Base-by-base conservation (phyloP, 2,888 invertebrate species). In the Phasia obesa region DNA sequence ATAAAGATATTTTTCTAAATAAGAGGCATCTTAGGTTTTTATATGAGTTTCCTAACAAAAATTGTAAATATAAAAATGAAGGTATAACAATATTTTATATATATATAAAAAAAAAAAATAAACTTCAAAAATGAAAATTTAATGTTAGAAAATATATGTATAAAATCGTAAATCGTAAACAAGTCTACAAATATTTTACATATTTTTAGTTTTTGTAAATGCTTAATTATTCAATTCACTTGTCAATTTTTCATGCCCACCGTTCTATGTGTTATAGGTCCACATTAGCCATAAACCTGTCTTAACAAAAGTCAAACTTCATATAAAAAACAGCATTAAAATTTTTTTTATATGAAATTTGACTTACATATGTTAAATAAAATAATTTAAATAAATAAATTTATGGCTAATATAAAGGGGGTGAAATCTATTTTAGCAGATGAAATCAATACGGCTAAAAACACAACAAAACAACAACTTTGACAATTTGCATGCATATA, bases 1-100 rank as follows among this genome's bases (percentile, higher is more conserved):
- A 44, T 65, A 65, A 57, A 44, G 31, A 69, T 74, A 17, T 83
- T 85, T 78, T 74, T 60, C 25, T 75, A 73, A 79, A 71, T 49
- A 67, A 74, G 79, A 83, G 83, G 83, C 83, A 83, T 83, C 83
- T 65, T 67, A 79, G 83, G 83, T 83, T 83, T 79, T 60, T 51
- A 57, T 62, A 4, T 21, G 11, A 47, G 31, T 27, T 27, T 27
- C 53, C 27, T 62, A 47, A 47, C 27, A 17, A n/a, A 25, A n/a
- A 47, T 35, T 35, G 23, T 3, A 44, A 17, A 47, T 19, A 38
- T 17, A 47, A 17, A 7, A 47, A 2, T 19, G 0, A 47, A 47
- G 7, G n/a, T n/a, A n/a, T n/a, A n/a, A n/a, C n/a, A 19, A 47
- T 19, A 44, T 44, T 6, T 44, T 44, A 6, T 6, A 3, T 4